Evolutionary conservation across 2,888 invertebrate species (phyloP), one percentile per base, ranked within the genome.

Genomic region (Byasa hedistus): DNA sequence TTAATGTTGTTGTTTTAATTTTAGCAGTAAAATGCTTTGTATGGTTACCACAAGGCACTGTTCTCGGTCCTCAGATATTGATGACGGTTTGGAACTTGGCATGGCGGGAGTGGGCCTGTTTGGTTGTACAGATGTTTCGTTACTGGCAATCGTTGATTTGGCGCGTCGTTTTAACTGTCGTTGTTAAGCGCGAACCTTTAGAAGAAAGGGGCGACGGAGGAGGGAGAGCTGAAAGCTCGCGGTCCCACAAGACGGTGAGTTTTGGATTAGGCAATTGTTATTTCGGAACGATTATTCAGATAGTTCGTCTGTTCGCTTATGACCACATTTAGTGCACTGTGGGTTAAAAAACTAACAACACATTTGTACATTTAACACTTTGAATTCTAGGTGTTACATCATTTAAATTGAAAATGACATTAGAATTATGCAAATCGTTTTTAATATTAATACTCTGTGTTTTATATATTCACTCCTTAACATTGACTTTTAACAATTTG

Each of bases 91-190:
- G 73, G 66, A 72, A 74, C 48, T 66, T 80, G 67, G 72, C 70
- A 32, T 86, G 84, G 85, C 75, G 67, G 62, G 71, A 79, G 69
- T 80, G 78, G 72, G 77, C 77, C 72, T 74, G 72, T 67, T 79
- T 75, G 71, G 70, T 86, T 68, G 72, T 81, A 70, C 69, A 72
- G 52, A 70, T 81, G 70, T 68, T 81, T 65, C 76, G 75, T 59
- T 77, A 81, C 70, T 84, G 86, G 84, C 78, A 55, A 77, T 72
- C 71, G 64, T 75, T 61, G 55, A 44, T 85, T 7, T 77, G 76
- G 76, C 76, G 76, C 68, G 68, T 83, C 54, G 65, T 83, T 55
- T 56, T 79, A 44, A 74, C 72, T 48, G 69, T 80, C 32, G 68
- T 82, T 64, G 69, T 79, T 64, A 74, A 75, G 68, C 76, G 77